Percentiles rank a stretch among this genome's conserved stretches.
These are phyloP conservation scores for Melitaea cinxia DNA, from an alignment of 1,140 invertebrate genomes.

Conservation along the genomic window DNA sequence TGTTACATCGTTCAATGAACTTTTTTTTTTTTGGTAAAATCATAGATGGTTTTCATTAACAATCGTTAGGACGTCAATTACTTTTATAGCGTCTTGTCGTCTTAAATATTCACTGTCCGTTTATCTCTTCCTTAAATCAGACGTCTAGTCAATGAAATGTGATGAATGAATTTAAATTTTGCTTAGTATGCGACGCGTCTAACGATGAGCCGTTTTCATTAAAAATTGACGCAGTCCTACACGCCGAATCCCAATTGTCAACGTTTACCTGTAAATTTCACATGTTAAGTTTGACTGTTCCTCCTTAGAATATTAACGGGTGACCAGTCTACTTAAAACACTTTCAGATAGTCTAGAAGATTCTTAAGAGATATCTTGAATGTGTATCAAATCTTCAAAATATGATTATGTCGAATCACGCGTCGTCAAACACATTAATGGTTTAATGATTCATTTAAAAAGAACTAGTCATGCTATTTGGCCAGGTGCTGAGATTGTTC, in stretches of 20 bases:
- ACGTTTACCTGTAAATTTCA: constrained; percentile 12
- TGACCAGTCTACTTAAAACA: background rate
- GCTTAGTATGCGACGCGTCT: constrained; percentile 32
- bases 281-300: background rate
- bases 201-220: constrained; percentile 25
- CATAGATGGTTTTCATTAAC: background rate
- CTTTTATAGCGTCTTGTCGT: background rate
- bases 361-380: background rate
- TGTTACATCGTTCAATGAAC: background rate
- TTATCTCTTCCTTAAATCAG: constrained; percentile 30
- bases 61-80: background rate
- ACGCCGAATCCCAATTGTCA: constrained; percentile 23
- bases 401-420: constrained; percentile 23
- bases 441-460: constrained; percentile 37
- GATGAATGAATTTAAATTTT: constrained; percentile 36
- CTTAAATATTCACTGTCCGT: constrained; percentile 18
- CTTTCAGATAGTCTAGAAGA: background rate
- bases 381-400: background rate
- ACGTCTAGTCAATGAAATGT: constrained; percentile 33
- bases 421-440: constrained; percentile 35
- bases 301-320: background rate
- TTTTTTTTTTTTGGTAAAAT: background rate
- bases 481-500: constrained; percentile 35
- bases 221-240: constrained; percentile 23
- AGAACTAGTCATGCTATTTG: constrained; percentile 35